Percentiles rank a stretch among this genome's conserved stretches.
Evolutionary conservation across 2,888 invertebrate species (phyloP).

Genomic region (Muschampia plurimacula): DNA sequence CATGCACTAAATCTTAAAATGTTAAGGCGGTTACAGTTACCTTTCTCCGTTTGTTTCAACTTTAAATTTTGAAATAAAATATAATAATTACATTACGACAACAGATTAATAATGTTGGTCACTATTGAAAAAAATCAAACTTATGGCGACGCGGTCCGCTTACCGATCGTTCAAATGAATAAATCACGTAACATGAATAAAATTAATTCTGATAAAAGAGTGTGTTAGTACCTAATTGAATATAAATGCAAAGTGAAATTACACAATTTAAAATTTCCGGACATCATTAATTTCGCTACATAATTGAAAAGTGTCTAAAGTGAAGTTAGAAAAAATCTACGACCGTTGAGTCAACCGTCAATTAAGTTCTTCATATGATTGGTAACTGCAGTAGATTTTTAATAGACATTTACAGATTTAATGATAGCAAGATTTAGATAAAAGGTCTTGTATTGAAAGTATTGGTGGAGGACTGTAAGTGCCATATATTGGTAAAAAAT

Average conservation of each 20-base stretch:
- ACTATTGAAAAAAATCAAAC: background rate
- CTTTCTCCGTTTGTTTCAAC: background rate
- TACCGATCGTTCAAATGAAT: background rate
- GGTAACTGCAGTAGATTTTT: slow-evolving; percentile 13
- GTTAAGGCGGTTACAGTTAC: background rate
- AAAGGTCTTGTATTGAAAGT: too few relatives aligned
- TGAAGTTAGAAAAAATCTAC: background rate
- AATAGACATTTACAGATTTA: slow-evolving; percentile 6
- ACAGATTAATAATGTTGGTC: background rate
- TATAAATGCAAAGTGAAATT: slow-evolving; percentile 18
- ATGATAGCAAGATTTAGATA: background rate
- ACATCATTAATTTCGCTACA: slow-evolving; percentile 23
- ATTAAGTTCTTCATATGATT: background rate
- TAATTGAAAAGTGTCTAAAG: slow-evolving; percentile 15
- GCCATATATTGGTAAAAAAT: too few relatives aligned
- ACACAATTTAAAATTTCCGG: slow-evolving; percentile 20
- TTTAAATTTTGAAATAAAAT: background rate
- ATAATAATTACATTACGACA: background rate
- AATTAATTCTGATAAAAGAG: slow-evolving; percentile 3
- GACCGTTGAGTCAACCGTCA: background rate
- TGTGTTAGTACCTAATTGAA: slow-evolving; percentile 8
- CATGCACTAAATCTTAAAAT: background rate
- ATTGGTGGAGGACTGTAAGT: too few relatives aligned
- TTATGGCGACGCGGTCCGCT: background rate
- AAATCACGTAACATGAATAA: background rate